Evolutionary conservation across 2,888 invertebrate species (phyloP).

Genomic region (Incurvaria masculella): DNA sequence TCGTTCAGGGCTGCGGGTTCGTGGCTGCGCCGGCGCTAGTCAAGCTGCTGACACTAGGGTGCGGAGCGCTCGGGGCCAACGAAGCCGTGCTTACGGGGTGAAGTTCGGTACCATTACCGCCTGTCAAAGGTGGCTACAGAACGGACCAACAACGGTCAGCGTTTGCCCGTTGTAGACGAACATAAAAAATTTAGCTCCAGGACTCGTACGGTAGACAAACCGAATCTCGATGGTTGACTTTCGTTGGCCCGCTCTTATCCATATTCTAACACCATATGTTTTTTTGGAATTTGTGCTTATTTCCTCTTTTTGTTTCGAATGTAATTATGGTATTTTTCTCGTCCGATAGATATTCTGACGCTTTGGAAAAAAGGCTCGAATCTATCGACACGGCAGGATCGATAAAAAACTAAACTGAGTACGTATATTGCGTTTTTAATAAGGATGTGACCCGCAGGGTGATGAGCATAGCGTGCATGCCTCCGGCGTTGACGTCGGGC

Average conservation of each 20-base stretch:
- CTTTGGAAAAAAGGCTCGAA: too few relatives aligned
- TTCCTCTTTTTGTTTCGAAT: too few relatives aligned
- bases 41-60: conserved; percentile 17
- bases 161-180: background rate
- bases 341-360: too few relatives aligned
- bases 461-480: background rate
- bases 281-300: too few relatives aligned
- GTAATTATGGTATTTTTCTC: too few relatives aligned
- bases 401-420: too few relatives aligned
- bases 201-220: background rate
- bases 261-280: too few relatives aligned
- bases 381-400: too few relatives aligned
- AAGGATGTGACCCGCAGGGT: background rate
- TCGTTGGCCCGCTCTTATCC: too few relatives aligned
- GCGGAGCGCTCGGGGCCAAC: conserved; percentile 19
- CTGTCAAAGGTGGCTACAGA: too few relatives aligned
- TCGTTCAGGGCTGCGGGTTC: conserved; percentile 18
- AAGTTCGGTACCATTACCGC: conserved; percentile 8
- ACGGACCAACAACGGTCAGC: background rate
- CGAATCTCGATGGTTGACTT: too few relatives aligned
- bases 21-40: conserved; percentile 24
- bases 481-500: conserved; percentile 1
- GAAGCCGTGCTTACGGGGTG: conserved; percentile 23
- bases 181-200: background rate
- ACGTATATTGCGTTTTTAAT: too few relatives aligned